These are phyloP conservation scores for Aldrovandia affinis DNA, from an alignment of 2,797 vertebrate species.

Conservation along the genomic window DNA sequence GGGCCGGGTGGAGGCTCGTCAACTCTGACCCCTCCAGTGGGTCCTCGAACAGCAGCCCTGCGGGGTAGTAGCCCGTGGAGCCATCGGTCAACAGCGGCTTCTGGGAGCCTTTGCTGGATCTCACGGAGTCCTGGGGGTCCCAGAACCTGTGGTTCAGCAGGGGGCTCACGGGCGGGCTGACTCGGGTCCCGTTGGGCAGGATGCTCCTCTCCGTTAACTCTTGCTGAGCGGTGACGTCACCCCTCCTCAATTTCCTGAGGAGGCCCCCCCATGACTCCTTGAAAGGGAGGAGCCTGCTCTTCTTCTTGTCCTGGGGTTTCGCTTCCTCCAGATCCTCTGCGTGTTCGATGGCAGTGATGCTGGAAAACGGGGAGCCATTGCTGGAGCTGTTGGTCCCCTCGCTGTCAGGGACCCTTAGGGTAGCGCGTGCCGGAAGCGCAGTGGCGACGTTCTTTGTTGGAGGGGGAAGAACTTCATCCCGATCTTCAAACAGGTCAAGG, in stretches of 20 bases:
- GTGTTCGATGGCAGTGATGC: slow-evolving; percentile 33
- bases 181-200: slow-evolving; percentile 65
- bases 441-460: slow-evolving; percentile 32
- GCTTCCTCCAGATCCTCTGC: slow-evolving; percentile 33
- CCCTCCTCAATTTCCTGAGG: slow-evolving; percentile 46
- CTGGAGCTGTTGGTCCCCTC: slow-evolving; percentile 40
- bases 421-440: slow-evolving; percentile 23
- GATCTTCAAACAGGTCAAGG: slow-evolving; percentile 30
- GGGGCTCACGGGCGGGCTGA: slow-evolving; percentile 72
- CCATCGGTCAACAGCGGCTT: slow-evolving; percentile 52
- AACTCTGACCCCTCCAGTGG: slow-evolving; percentile 61
- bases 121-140: slow-evolving; percentile 32
- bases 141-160: slow-evolving; percentile 52
- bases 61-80: not conserved
- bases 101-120: slow-evolving; percentile 52
- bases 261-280: slow-evolving; percentile 61
- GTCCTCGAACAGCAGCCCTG: slow-evolving; percentile 34
- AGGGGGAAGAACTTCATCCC: slow-evolving; percentile 31
- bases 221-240: slow-evolving; percentile 44
- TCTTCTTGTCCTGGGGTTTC: slow-evolving; percentile 52
- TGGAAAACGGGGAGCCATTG: slow-evolving; percentile 39
- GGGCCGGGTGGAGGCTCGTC: slow-evolving; percentile 63
- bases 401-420: slow-evolving; percentile 54
- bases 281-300: slow-evolving; percentile 66
- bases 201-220: slow-evolving; percentile 50